Base-by-base conservation (phyloP, 2,888 invertebrate genomes). In the Dioctria linearis region DNA sequence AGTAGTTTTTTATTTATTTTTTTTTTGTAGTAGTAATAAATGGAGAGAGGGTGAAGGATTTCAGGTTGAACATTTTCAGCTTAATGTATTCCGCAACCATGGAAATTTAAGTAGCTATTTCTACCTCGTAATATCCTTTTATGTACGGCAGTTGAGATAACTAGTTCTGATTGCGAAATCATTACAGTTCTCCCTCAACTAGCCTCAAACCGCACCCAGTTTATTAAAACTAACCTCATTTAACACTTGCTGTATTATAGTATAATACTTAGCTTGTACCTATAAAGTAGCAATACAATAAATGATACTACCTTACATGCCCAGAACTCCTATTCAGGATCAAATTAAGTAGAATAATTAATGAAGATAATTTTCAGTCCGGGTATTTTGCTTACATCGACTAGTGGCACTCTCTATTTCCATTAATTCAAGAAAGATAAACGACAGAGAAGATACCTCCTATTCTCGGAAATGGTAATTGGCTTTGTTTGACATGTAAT, bases 391-490 rank as follows among this genome's bases (percentile, higher is more conserved):
- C 57, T 8, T 40, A 40, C 13, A 9, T 40, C 37, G 57, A 25
- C 51, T 66, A 65, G 25, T 25, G 25, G 25, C 25, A 39, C 65
- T 40, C 65, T 42, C 42, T 42, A 40, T 46, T 69, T 67, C 25
- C 49, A 69, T 67, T 79, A 69, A 46, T 67, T 25, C 59, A 57
- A 57, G 42, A 40, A 79, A 79, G 67, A 79, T 79, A 79, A 79
- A 79, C 69, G 66, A 67, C 46, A 79, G 43, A 67, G 46, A 67
- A 57, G 25, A 39, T 59, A 0, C 25, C 54, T 79, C 57, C 25
- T 49, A 37, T 40, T 25, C 57, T 39, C 46, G 42, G 25, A 42
- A 40, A 42, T 8, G 25, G 25, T 25, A 25, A 46, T n/a, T 37
- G 66, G 13, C 25, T 46, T 66, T 54, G 25, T 42, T 43, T 59